Base-by-base conservation (phyloP, 1,140 invertebrate genomes). In the Temnothorax nylanderi region DNA sequence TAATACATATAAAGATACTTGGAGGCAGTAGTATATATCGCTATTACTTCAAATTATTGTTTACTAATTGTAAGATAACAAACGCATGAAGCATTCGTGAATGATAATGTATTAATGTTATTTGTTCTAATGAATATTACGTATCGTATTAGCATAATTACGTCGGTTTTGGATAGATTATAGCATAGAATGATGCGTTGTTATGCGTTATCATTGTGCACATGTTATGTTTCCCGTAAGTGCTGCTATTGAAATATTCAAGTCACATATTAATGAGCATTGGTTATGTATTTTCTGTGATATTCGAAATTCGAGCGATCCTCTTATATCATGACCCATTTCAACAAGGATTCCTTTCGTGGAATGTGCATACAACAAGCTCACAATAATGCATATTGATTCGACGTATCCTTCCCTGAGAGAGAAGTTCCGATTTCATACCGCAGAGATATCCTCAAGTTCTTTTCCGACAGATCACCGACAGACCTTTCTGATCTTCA, bases 271-370 rank as follows among this genome's bases (percentile, higher is more conserved):
- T 77, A 77, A 76, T 60, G 37, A 76, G 41, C 4, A 77, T 77
- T 60, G 54, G 16, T 62, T 41, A 44, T 32, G 37, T 6, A 32
- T 62, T 77, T 77, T 77, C 37, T 16, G 13, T n/a, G 26, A 32
- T 60, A 77, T 32, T 62, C 16, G 75, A 77, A 77, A 77, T 77
- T 77, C 41, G 56, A 62, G 16, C n/a, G 54, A 60, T 58, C 54
- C 75, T 62, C 56, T 77, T 77, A 62, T 58, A 44, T 77, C 56
- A 62, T 47, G 75, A 77, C 56, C 75, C 34, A 60, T 62, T 77
- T 75, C 54, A 37, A 58, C 51, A 37, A 41, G 34, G 26, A 37
- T 56, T 44, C 11, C 56, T 58, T 34, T 58, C 26, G 8, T 26
- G n/a, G 41, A 6, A 62, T 44, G 21, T 26, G 26, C 21, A 44